Percentiles rank a stretch among this genome's conserved stretches.
These are phyloP conservation scores for Hemiprocne comata DNA, from an alignment of 2,113 vertebrate species.

Conservation along the genomic window DNA sequence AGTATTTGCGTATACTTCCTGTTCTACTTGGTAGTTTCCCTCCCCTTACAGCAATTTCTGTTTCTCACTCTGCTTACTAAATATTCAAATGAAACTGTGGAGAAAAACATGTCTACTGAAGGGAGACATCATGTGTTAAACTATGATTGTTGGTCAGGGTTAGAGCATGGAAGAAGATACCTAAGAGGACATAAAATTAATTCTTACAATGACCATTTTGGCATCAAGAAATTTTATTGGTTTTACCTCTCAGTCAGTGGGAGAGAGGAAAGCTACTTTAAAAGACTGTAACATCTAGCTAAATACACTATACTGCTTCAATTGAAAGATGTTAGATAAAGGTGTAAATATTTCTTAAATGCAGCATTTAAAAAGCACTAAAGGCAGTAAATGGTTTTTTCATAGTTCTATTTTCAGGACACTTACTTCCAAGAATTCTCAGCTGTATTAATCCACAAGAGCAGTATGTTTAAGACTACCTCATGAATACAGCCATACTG, in stretches of 20 bases:
- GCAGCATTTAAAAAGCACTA: background rate
- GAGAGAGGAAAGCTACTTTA: background rate
- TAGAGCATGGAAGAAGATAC: background rate
- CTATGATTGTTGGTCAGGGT: background rate
- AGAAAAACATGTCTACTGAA: background rate
- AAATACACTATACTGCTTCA: background rate
- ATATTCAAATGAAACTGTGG: background rate
- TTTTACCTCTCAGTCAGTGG: background rate
- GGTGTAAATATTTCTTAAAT: background rate
- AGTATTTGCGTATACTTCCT: background rate
- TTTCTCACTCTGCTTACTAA: background rate
- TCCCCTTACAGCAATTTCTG: background rate
- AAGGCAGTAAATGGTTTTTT: background rate
- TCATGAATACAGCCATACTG: background rate
- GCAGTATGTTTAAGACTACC: background rate
- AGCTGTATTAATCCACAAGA: background rate
- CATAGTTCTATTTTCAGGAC: background rate
- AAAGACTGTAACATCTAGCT: background rate
- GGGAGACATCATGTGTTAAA: background rate
- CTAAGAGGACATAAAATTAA: background rate
- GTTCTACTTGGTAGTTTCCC: background rate
- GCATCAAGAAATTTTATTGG: background rate
- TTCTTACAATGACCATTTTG: background rate
- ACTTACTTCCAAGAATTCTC: background rate
- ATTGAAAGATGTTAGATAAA: background rate